phyloP scores from a whole-genome alignment of 2,113 vertebrate genomes.

The Sebastes fasciatus region DNA sequence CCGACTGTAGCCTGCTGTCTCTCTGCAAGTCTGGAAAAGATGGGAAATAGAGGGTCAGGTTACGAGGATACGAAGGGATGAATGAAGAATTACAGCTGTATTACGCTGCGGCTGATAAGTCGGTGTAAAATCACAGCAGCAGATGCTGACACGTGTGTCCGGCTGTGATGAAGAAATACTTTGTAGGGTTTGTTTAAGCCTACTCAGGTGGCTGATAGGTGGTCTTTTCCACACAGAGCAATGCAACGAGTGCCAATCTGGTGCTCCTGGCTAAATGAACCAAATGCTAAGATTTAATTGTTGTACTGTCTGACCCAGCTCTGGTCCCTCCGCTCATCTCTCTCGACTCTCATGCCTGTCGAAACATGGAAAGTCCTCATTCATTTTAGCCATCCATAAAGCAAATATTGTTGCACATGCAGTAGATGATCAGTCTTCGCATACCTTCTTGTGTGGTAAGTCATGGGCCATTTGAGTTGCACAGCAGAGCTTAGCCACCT shows the following conservation, averaged over 20 bases:
- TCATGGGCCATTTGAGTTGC: slow-evolving; percentile 93
- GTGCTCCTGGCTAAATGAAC: slow-evolving; percentile 10
- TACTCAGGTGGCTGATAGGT: slow-evolving; percentile 28
- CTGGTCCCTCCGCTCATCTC: slow-evolving; percentile 83
- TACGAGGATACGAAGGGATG: slow-evolving; percentile 49
- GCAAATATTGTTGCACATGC: slow-evolving; percentile 99
- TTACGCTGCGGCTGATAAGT: slow-evolving; percentile 50
- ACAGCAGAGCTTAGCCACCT: slow-evolving; percentile 93
- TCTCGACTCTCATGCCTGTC: slow-evolving; percentile 92
- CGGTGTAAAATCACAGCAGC: slow-evolving; percentile 43
- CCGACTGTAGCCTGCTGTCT: slow-evolving; percentile 58
- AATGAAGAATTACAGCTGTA: slow-evolving; percentile 61
- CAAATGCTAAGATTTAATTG: slow-evolving; percentile 56
- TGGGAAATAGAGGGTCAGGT: slow-evolving; percentile 68
- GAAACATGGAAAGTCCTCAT: slow-evolving; percentile 98
- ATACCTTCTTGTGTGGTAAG: slow-evolving; percentile 99
- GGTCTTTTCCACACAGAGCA: slow-evolving; percentile 15
- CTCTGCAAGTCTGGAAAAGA: slow-evolving; percentile 63
- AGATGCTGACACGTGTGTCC: slow-evolving; percentile 14
- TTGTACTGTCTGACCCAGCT: slow-evolving; percentile 58
- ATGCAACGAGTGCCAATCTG: not conserved
- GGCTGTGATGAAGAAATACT: slow-evolving; percentile 26
- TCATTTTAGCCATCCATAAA: slow-evolving; percentile 98
- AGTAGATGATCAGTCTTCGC: slow-evolving; percentile 97
- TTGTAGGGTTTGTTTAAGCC: slow-evolving; percentile 22